Percentiles rank a stretch among this genome's conserved stretches.
These are phyloP conservation scores for Camponotus vicinus DNA, from an alignment of 1,140 invertebrate species.

Conservation along the genomic window DNA sequence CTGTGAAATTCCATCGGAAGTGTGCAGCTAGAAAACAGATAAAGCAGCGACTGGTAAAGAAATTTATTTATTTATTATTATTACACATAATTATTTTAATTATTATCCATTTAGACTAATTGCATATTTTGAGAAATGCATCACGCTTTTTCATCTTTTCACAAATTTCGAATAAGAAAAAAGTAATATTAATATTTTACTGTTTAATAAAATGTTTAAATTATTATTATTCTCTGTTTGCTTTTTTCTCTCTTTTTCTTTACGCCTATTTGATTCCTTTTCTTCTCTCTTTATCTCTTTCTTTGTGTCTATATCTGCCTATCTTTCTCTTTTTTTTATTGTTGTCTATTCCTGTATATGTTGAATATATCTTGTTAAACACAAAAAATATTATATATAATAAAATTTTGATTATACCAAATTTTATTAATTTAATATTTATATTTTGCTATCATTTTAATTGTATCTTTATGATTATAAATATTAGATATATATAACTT, in stretches of 20 bases:
- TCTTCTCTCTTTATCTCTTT: no score
- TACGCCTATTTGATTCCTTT: no score
- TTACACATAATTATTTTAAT: background rate
- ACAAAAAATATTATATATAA: background rate
- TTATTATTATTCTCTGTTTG: no score
- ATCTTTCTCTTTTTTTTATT: no score
- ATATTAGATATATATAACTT: no score
- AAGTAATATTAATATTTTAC: background rate
- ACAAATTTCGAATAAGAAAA: background rate
- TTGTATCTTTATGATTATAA: background rate
- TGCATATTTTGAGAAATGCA: no score
- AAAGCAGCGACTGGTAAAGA: background rate
- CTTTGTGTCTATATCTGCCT: no score
- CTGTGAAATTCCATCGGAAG: background rate
- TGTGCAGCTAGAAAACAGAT: background rate
- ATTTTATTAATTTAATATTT: background rate
- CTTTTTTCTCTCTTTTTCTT: no score
- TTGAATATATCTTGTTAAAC: background rate
- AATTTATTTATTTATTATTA: slow-evolving; percentile 7
- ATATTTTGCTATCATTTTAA: background rate
- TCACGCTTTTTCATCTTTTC: background rate
- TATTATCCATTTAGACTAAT: background rate
- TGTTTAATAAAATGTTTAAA: background rate
- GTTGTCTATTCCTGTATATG: no score
- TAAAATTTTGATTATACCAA: background rate